Evolutionary conservation across 2,888 invertebrate species (phyloP).

Genomic region (Eupithecia subumbrata): DNA sequence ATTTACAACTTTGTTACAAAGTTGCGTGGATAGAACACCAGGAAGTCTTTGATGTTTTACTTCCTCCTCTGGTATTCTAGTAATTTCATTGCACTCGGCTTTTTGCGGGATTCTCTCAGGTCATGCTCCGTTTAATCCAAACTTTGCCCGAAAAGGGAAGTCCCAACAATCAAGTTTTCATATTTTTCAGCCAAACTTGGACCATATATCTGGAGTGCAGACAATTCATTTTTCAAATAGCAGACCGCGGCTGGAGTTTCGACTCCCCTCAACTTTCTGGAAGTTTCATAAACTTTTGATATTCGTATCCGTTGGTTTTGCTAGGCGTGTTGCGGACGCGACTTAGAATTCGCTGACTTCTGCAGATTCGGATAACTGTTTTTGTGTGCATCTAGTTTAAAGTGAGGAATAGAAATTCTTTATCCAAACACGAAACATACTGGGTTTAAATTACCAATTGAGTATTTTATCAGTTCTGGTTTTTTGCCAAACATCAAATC

Average conservation of each 20-base stretch:
- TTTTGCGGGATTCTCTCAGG: constrained; percentile 11
- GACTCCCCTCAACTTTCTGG: constrained; percentile 58
- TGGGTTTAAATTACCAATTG: background rate
- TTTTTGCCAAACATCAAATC: background rate
- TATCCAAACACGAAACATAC: background rate
- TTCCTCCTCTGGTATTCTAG: background rate
- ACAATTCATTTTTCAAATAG: constrained; percentile 82
- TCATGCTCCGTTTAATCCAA: constrained; percentile 30
- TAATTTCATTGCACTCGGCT: constrained; percentile 12
- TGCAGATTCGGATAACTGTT: constrained; percentile 7
- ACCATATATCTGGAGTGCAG: constrained; percentile 78
- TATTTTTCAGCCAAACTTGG: constrained; percentile 70
- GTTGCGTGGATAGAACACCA: background rate
- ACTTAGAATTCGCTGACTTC: constrained; percentile 18
- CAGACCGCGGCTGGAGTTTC: constrained; percentile 65
- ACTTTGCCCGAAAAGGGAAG: constrained; percentile 35
- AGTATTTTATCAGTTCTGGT: background rate
- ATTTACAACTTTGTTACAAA: background rate
- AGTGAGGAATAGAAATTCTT: background rate
- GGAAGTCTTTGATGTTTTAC: background rate
- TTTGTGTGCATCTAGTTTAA: background rate
- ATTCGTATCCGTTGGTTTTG: constrained; percentile 72
- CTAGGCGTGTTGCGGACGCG: constrained; percentile 35
- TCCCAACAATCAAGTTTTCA: constrained; percentile 58
- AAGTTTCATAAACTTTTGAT: constrained; percentile 72